Evolutionary conservation across 2,888 invertebrate species (phyloP).

Genomic region (Eupsilia transversa): DNA sequence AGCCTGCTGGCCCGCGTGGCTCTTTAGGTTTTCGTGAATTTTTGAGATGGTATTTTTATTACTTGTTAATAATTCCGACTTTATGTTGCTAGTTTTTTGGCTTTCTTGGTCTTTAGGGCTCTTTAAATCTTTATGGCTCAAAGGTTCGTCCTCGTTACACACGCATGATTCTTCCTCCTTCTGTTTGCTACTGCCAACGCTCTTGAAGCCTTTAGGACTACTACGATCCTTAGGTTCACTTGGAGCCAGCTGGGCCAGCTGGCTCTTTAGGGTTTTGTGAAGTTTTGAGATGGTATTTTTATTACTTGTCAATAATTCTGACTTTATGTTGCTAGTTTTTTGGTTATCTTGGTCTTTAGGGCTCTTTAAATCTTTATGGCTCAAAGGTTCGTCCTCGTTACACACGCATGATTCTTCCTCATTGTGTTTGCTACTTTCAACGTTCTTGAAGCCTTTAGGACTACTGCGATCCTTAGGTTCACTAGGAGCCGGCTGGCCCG

Average conservation of each 20-base stretch:
- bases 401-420: not conserved
- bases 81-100: not conserved
- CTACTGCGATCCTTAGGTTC: not conserved
- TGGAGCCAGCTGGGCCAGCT: not conserved
- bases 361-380: not conserved
- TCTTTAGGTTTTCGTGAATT: not conserved
- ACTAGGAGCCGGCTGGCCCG: not conserved
- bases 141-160: not conserved
- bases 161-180: no score
- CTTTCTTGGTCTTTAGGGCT: not conserved
- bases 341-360: not conserved
- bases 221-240: not conserved
- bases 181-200: not conserved
- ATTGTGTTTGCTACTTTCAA: not conserved
- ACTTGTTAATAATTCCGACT: no score
- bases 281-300: not conserved
- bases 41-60: not conserved
- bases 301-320: no score
- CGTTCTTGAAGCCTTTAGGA: not conserved
- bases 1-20: not conserved
- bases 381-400: not conserved
- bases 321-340: not conserved
- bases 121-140: not conserved
- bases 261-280: not conserved
- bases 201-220: not conserved